These are phyloP conservation scores for Neotragus moschatus DNA, from an alignment of 2,113 vertebrate genomes.

Conservation along the genomic window DNA sequence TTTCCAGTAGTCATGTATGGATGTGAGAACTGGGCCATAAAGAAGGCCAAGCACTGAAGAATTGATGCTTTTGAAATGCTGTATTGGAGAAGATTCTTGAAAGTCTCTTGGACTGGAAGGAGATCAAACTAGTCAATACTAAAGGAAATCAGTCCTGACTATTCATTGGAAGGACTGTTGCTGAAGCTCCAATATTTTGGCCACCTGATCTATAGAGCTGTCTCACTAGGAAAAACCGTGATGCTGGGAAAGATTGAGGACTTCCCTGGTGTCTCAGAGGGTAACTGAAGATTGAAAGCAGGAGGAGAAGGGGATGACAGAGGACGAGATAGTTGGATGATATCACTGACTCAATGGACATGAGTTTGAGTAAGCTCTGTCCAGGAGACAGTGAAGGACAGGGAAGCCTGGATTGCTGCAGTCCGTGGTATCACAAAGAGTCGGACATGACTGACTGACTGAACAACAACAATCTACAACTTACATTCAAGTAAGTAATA, in stretches of 20 bases:
- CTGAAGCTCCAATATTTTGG: background rate
- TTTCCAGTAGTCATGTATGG: background rate
- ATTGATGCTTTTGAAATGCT: background rate
- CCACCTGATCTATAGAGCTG: background rate
- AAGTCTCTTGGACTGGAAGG: background rate
- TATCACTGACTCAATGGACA: background rate
- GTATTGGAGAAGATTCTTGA: background rate
- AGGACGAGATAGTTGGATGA: background rate
- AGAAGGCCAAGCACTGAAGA: background rate
- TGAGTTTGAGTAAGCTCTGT: background rate
- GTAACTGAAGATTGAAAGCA: background rate
- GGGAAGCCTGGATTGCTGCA: background rate
- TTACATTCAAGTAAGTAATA: background rate
- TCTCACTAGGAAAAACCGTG: background rate
- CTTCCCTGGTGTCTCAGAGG: background rate
- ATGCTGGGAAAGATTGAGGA: background rate
- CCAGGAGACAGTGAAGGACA: background rate
- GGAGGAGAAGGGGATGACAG: background rate
- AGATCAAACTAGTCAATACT: background rate
- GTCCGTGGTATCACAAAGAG: accelerated
- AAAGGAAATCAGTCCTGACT: background rate
- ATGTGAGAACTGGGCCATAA: background rate
- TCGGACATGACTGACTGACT: background rate
- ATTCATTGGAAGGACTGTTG: background rate
- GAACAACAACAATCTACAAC: background rate